Base-by-base conservation (phyloP, 2,888 invertebrate species). In the Epinotia demarniana region DNA sequence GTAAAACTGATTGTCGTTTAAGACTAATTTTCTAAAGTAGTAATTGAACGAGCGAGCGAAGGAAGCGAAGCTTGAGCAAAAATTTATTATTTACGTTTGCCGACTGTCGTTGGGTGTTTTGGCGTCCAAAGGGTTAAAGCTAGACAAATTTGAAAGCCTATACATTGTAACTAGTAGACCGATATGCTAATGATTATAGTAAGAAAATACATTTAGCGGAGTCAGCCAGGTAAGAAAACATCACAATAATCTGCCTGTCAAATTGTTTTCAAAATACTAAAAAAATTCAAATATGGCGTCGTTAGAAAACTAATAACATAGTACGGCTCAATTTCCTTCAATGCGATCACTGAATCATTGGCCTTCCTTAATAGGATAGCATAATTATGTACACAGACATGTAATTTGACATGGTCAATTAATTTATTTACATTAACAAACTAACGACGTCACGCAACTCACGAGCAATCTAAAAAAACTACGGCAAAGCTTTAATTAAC, bases 371-470 rank as follows among this genome's bases (percentile, higher is more conserved):
- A 43, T 19, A 55, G n/a, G 46, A 58, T 16, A 18, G 18, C 13
- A 58, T 19, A 66, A 67, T 67, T 53, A 13, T 23, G 53, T 61
- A 62, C 53, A 43, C 16, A 68, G 58, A 39, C 61, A 60, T 68
- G 18, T 46, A 73, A 73, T 68, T 68, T 68, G 61, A 73, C 43
- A 53, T 68, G 73, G 73, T 61, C 62, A 62, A 55, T 73, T 62
- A 73, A 68, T 62, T 68, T 68, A 68, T 73, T 73, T 73, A 68
- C 68, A 68, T 27, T 71, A 46, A 71, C 60, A 49, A 70, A 66
- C 64, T 16, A 60, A 33, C 60, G n/a, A 27, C 53, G 61, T 62
- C 70, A 71, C 70, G 70, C 70, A 53, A 67, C 66, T 39, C 53
- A 66, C 66, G 53, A 66, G 58, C 19, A 49, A 27, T 63, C 18